Evolutionary conservation across 2,888 invertebrate genomes (phyloP), one percentile per base, ranked within the genome.

Genomic region (Metopia argyrocephala): DNA sequence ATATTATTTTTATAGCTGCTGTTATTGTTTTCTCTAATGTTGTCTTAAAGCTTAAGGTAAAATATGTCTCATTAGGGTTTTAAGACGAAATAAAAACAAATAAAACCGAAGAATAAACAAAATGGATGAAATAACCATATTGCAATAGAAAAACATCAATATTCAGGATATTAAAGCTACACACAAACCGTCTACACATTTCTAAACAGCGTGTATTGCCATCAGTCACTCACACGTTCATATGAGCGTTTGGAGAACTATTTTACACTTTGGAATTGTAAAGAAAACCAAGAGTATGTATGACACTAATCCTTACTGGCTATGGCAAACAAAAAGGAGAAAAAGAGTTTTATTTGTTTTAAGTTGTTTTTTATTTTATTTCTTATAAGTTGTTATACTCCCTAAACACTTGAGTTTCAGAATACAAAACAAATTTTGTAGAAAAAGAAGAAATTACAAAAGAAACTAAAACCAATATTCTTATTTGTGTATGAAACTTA

Each of bases 241-340:
- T 28, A 9, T 20, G 1, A n/a, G 4, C 27, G 46, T 31, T 25
- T 23, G 12, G 46, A n/a, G n/a, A 6, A n/a, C 25, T 48, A 21
- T 7, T 48, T 48, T 25, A 31, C 20, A 27, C 46, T 56, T 28
- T 6, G 9, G 56, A 54, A n/a, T 12, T 25, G 25, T 25, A 23
- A 25, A 7, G 20, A 62, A 62, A 50, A 52, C 2, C 2, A 7
- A 31, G 31, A 31, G 7, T 1, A 31, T 7, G 31, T 7, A 66
- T 75, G 66, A 66, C 75, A 75, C 59, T 75, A 66, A 75, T 75
- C 66, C 75, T 59, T 28, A 66, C 28, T 65, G 59, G 65, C 59
- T 45, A 74, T 57, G 31, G 31, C 2, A 7, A 31, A 31, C 12
- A 31, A 31, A 31, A 31, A 7, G 12, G 12, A 31, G 50, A 57